Conservation (phyloP, 2,888 invertebrate species). For the Catocala fraxini region DNA sequence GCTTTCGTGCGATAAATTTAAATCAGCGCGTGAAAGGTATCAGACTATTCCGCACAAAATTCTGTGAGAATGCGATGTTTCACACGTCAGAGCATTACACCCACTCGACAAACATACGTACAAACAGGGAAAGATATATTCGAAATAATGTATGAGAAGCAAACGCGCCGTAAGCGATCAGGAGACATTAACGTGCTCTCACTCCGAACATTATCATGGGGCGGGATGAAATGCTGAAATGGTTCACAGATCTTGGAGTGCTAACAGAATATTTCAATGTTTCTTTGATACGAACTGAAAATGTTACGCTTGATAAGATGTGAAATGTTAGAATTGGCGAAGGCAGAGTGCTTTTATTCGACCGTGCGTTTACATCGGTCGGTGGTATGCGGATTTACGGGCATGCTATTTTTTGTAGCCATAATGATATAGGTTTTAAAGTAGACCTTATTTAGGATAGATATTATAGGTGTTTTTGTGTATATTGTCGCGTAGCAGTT, state of each 20-base stretch:
- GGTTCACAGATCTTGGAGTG: background rate
- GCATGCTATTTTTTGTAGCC: no score
- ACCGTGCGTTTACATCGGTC: no score
- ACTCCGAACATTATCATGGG: constrained; percentile 29
- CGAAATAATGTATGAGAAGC: constrained; percentile 53
- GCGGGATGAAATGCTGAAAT: constrained; percentile 22
- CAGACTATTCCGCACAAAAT: constrained; percentile 33
- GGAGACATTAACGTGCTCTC: constrained; percentile 35
- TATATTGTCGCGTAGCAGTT: no score
- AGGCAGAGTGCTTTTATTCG: no score
- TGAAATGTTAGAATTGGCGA: no score
- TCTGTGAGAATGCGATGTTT: constrained; percentile 38
- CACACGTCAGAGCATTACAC: constrained; percentile 52
- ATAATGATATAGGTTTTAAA: no score
- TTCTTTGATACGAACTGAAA: background rate
- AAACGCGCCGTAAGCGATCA: constrained; percentile 37
- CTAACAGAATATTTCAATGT: constrained; percentile 7
- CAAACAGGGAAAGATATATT: constrained; percentile 46
- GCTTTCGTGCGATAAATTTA: constrained; percentile 25
- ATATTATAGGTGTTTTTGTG: no score
- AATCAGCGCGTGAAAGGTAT: constrained; percentile 33
- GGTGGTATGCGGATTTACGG: no score
- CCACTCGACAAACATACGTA: constrained; percentile 61
- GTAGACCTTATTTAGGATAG: no score
- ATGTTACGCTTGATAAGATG: background rate